Conservation (phyloP, 2,888 invertebrate species). For the Pristionchus entomophagus region DNA sequence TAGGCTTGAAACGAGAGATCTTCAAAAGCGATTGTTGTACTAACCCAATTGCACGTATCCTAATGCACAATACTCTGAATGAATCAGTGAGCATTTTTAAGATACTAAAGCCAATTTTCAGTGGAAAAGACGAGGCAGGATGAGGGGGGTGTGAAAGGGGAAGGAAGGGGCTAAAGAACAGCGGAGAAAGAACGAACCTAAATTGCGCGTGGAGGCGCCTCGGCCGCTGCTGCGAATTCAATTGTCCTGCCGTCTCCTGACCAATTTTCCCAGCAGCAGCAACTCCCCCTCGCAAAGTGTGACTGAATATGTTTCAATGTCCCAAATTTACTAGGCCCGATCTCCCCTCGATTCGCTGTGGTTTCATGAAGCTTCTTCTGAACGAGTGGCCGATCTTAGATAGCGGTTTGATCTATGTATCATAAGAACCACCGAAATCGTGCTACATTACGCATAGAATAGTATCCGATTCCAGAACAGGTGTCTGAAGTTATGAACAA, state of each 20-base stretch:
- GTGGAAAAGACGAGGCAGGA: no score
- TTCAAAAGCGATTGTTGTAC: no score
- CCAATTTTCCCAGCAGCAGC: background rate
- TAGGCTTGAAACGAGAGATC: no score
- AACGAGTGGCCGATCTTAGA: background rate
- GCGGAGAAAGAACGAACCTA: background rate
- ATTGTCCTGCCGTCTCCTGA: slow-evolving; percentile 9
- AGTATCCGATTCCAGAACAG: no score
- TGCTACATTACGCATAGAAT: no score
- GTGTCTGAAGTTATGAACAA: no score
- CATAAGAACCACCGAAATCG: no score
- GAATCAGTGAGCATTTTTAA: no score
- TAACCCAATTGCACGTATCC: no score
- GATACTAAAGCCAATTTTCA: no score
- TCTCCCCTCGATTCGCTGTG: background rate
- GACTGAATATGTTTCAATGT: background rate
- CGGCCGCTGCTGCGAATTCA: background rate
- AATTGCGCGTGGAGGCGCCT: background rate
- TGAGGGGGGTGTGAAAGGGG: no score
- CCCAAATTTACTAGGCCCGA: background rate
- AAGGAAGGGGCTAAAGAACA: slow-evolving; percentile 5
- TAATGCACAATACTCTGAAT: no score
- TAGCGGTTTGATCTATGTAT: background rate
- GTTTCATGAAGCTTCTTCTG: background rate
- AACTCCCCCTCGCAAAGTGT: background rate